Evolutionary conservation across 2,113 vertebrate genomes (phyloP), one percentile per base, ranked within the genome.

Genomic region (Isurus oxyrinchus): DNA sequence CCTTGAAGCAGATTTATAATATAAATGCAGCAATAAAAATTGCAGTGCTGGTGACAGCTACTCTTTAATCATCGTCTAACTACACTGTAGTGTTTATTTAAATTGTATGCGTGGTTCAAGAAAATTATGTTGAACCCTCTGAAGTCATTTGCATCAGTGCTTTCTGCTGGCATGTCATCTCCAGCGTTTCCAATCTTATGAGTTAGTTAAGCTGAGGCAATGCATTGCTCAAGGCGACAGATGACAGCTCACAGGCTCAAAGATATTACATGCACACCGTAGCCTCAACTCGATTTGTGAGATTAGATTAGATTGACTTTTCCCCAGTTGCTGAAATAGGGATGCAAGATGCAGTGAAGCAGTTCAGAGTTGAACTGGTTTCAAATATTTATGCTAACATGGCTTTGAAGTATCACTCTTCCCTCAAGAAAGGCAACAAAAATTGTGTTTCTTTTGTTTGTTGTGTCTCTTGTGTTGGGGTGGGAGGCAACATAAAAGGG

Each of bases 21-120:
- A 90, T 90, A 57, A 90, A 57, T 57, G 53, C 53, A 57, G 86
- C 49, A 88, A 88, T 55, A 88, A 88, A 55, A 35, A 90, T 31
- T 59, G 87, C 55, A 59, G 55, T 31, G 10, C 53, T 55, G 53
- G 53, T 90, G 87, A 90, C 55, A 90, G 53, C 55, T 59, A 90
- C 87, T 90, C 87, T 90, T 90, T 90, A 90, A 90, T 57, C 87
- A 90, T 90, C 53, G 27, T 35, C 49, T 90, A 90, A 57, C 87
- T 57, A 57, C 27, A 31, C 27, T 27, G 87, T 90, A 57, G 53
- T 90, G 87, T 90, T 55, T 57, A 90, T 90, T 90, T 90, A 90
- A 57, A 57, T 90, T 90, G 53, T 90, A 35, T 31, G 87, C 27
- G 53, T 90, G 55, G 87, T 90, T 90, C 87, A 90, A 31, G 87